Base-by-base conservation (phyloP, 37 sponge, comb jelly and placozoan species). In the Halisarca cf. caerulea region DNA sequence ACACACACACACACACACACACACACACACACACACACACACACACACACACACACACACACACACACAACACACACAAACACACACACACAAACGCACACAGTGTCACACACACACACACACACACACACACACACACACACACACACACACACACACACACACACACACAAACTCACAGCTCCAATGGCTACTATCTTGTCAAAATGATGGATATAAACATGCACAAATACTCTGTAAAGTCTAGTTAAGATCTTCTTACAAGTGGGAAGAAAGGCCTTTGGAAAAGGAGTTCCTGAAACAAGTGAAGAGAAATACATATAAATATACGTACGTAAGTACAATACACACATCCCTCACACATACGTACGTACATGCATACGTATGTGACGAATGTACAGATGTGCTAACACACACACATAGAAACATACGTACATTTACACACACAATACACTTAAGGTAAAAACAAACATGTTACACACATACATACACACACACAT, bases 121-220 rank as follows among this genome's bases (percentile, higher is more conserved):
- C 51, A 47, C 51, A 47, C 6, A 47, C 51, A 47, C 51, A 47
- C 51, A 11, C 51, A 47, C 51, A 11, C 51, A 47, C 51, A 47
- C 6, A 47, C 51, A 47, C 51, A 47, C 64, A 62, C 64, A 62
- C 24, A 30, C 64, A 62, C 30, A 23, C 30, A 62, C 64, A 62
- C 30, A 62, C 64, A 62, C 30, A 62, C 30, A 62, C 64, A 62
- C 73, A 71, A 15, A 87, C 94, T 82, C 83, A 92, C 96, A n/a
- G 93, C 96, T 78, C 93, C 96, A 44, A 95, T 92, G 39, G 53
- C 80, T 1, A 88, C 81, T 5, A 96, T 55, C 82, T 96, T 91
- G 41, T 93, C 92, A 86, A 96, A 96, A 79, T 96, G 96, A 58
- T 96, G 96, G 55, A 96, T 96, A 82, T 96, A 96, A 40, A 96